These are phyloP conservation scores for Nomada ferruginata DNA, from an alignment of 2,888 invertebrate species.

Conservation along the genomic window DNA sequence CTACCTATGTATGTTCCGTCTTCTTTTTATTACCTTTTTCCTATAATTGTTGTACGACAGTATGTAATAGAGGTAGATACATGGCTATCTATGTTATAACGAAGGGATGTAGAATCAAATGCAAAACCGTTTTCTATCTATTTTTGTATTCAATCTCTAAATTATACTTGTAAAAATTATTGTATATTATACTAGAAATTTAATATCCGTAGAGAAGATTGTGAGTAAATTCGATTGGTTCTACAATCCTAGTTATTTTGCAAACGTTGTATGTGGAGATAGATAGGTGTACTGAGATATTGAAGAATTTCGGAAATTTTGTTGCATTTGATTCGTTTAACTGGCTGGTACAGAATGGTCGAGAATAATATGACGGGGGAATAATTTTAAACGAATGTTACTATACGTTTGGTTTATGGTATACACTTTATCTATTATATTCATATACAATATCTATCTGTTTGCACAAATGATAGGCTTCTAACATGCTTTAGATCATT, in stretches of 20 bases:
- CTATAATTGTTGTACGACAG: slow-evolving; percentile 71
- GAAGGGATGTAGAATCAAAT: slow-evolving; percentile 66
- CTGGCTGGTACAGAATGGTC: background rate
- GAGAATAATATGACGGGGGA: background rate
- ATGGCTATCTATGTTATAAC: slow-evolving; percentile 55
- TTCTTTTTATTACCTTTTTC: slow-evolving; percentile 79
- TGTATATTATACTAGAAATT: slow-evolving; percentile 11
- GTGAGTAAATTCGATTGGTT: slow-evolving; percentile 41
- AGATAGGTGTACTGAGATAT: slow-evolving; percentile 5
- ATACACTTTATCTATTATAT: slow-evolving; percentile 39
- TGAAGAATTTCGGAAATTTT: background rate
- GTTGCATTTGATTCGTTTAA: background rate
- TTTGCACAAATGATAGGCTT: slow-evolving; percentile 67
- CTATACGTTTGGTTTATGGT: background rate
- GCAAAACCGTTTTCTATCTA: slow-evolving; percentile 33
- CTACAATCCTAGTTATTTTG: slow-evolving; percentile 45
- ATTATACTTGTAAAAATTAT: background rate
- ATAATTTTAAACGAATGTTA: slow-evolving; percentile 2
- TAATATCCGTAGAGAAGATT: background rate
- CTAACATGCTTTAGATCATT: slow-evolving; percentile 63
- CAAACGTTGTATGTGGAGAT: slow-evolving; percentile 62
- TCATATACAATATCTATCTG: slow-evolving; percentile 60
- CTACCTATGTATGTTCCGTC: slow-evolving; percentile 84
- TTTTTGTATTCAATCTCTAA: slow-evolving; percentile 37
- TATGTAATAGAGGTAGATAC: slow-evolving; percentile 73